Evolutionary conservation across 2,797 vertebrate species (phyloP).

Genomic region (Simalia tracyae): DNA sequence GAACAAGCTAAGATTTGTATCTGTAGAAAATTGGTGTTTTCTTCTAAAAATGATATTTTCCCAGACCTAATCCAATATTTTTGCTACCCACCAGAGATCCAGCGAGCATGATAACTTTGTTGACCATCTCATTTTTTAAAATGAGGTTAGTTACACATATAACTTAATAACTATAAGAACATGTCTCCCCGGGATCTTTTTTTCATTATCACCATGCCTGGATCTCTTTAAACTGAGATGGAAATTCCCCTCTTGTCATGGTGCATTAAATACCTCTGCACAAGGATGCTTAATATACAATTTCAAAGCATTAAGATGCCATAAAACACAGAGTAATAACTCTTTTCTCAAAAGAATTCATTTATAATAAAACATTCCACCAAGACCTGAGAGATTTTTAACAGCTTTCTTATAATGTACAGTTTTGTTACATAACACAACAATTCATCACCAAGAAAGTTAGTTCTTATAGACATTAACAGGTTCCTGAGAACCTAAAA

Average conservation of each 20-base stretch:
- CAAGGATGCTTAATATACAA: too few relatives aligned
- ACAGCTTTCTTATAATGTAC: neutral
- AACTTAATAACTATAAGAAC: neutral
- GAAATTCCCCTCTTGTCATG: neutral
- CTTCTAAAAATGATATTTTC: neutral
- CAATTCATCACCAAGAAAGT: neutral
- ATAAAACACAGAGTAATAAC: neutral
- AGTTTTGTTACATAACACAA: neutral
- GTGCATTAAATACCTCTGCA: neutral
- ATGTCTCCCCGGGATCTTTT: neutral
- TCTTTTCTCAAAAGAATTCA: neutral
- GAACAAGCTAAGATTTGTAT: neutral
- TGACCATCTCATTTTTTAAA: constrained; percentile 17
- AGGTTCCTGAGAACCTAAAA: neutral
- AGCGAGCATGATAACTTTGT: neutral
- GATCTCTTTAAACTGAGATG: neutral
- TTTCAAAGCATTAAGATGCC: neutral
- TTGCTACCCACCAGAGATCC: neutral
- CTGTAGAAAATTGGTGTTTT: neutral
- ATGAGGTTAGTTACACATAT: constrained; percentile 11
- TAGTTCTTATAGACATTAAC: neutral
- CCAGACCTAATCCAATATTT: constrained; percentile 4
- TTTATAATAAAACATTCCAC: neutral
- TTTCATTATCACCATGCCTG: neutral
- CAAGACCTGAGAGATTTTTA: neutral